These are phyloP conservation scores for Coecobrya sp. DNA, from an alignment of 2,888 invertebrate species.

Conservation along the genomic window DNA sequence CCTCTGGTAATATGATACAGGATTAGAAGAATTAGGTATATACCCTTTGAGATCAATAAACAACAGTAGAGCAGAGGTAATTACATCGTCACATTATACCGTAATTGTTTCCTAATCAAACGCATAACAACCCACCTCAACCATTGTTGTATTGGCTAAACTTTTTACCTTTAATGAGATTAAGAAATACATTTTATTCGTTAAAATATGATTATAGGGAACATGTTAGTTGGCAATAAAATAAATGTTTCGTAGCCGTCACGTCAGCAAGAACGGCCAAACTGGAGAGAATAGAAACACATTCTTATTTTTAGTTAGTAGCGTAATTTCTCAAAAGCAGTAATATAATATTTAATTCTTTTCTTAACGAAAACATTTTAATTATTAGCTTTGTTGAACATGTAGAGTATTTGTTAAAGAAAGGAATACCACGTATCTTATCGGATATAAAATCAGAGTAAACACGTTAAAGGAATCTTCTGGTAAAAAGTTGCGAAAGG, in stretches of 20 bases:
- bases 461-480: neutral
- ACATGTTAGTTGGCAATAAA: no score
- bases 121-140: no score
- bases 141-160: no score
- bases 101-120: no score
- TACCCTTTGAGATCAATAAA: no score
- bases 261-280: neutral
- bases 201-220: neutral
- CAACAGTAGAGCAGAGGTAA: no score
- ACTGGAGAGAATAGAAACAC: slow-evolving; percentile 32
- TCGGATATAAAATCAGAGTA: neutral
- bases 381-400: neutral
- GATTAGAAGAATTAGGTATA: no score
- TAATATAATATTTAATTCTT: neutral
- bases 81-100: no score
- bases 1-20: no score
- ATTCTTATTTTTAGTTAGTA: neutral
- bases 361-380: slow-evolving; percentile 29
- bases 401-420: neutral
- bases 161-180: no score
- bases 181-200: no score
- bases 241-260: neutral
- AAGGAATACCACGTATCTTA: neutral
- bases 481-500: slow-evolving; percentile 1
- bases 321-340: neutral